Conservation (phyloP, 2,113 vertebrate genomes). For the Chamaetylas fuelleborni region DNA sequence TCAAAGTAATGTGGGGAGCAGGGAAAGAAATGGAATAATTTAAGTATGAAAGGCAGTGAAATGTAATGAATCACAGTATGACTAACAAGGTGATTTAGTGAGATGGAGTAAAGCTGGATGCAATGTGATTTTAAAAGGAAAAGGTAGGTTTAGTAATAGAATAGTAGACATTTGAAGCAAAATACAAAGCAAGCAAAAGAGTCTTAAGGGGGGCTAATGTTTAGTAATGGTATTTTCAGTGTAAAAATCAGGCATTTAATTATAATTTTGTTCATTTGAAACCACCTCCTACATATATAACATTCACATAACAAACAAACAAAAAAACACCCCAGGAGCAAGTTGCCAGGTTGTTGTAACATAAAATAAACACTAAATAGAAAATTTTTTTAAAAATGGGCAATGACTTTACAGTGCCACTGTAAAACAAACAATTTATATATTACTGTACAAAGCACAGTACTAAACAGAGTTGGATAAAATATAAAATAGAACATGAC, state of each 20-base stretch:
- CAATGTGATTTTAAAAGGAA: not conserved
- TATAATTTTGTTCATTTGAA: not conserved
- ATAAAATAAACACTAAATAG: not conserved
- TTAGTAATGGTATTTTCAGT: not conserved
- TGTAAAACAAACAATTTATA: not conserved
- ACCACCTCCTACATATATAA: not conserved
- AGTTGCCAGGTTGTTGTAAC: not conserved
- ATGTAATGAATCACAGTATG: conserved; percentile 46
- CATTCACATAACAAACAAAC: not conserved
- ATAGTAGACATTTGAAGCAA: not conserved
- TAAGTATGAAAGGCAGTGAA: conserved; percentile 46
- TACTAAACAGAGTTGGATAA: not conserved
- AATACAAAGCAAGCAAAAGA: not conserved
- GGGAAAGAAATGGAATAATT: conserved; percentile 14
- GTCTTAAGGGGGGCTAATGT: not conserved
- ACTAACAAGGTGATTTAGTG: conserved; percentile 21
- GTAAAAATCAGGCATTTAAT: not conserved
- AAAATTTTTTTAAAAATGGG: not conserved
- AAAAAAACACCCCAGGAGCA: not conserved
- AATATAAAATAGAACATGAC: not conserved
- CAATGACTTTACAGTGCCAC: not conserved
- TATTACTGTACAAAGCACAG: not conserved
- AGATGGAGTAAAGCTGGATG: not conserved
- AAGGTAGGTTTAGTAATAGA: not conserved
- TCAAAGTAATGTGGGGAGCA: not conserved